phyloP scores from a whole-genome alignment of 2,888 invertebrate species.

The Caenorhabditis zanzibari region DNA sequence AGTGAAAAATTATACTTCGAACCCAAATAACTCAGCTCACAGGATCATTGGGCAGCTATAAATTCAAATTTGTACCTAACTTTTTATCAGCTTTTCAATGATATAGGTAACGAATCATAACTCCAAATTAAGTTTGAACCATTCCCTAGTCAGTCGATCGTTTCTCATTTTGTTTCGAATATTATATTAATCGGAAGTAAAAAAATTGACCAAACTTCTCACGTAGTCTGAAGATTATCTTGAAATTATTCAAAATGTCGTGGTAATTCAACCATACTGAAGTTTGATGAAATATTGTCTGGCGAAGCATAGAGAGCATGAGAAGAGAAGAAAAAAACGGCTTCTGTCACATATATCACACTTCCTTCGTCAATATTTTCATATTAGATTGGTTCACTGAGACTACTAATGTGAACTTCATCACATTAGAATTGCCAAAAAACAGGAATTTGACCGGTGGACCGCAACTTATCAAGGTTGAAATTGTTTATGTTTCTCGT shows the following conservation, averaged over 20 bases:
- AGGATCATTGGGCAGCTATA: no score
- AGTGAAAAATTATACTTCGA: no score
- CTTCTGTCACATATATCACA: background rate
- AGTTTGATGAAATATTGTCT: constrained; percentile 11
- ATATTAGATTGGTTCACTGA: no score
- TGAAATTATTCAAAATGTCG: background rate
- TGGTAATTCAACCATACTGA: constrained; percentile 13
- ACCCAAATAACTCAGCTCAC: no score
- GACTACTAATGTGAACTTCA: background rate
- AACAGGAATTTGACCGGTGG: constrained; percentile 13
- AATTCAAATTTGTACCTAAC: no score
- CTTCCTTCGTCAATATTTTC: background rate
- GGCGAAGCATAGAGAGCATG: constrained; percentile 7
- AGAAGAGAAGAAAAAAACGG: constrained; percentile 2
- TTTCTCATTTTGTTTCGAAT: no score
- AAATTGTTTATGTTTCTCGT: constrained; percentile 11
- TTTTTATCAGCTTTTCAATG: no score
- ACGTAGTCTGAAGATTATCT: constrained; percentile 4
- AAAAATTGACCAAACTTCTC: background rate
- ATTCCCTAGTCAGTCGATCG: no score
- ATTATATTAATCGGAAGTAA: no score
- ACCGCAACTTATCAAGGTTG: constrained; percentile 50
- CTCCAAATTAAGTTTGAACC: no score
- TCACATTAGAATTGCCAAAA: constrained; percentile 2
- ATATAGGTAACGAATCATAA: no score